These are phyloP conservation scores for Leptestheria dahalacensis DNA, from an alignment of 1,140 invertebrate genomes.

Conservation along the genomic window DNA sequence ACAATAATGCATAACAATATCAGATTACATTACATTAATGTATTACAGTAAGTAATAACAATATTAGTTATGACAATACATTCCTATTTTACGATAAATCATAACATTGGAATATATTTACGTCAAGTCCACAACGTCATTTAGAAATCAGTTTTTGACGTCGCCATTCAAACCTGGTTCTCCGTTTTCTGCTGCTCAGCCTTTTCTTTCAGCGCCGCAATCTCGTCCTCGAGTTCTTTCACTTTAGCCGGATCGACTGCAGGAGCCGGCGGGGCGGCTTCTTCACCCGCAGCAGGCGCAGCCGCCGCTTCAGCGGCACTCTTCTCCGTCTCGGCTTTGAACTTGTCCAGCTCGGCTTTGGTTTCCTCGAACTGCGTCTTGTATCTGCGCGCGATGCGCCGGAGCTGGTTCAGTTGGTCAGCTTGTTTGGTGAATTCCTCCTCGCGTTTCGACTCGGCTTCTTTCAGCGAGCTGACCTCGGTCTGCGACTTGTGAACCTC, in stretches of 20 bases:
- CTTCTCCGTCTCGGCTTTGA: conserved; percentile 30
- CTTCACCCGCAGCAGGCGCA: conserved; percentile 30
- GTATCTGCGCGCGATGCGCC: conserved; percentile 83
- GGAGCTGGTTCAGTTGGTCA: conserved; percentile 57
- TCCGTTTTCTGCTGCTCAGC: conserved; percentile 33
- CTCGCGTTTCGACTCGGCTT: conserved; percentile 15
- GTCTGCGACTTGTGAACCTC: conserved; percentile 30
- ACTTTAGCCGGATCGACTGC: conserved; percentile 26
- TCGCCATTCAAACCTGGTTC: conserved; percentile 44
- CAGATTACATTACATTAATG: no score
- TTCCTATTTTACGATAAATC: no score
- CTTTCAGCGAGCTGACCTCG: conserved; percentile 22
- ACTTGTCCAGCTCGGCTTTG: conserved; percentile 37
- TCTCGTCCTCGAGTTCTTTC: conserved; percentile 39
- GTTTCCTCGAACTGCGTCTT: conserved; percentile 69
- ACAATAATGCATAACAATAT: no score
- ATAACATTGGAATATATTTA: no score
- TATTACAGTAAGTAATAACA: no score
- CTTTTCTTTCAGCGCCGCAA: conserved; percentile 8
- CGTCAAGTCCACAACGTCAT: no score
- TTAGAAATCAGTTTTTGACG: no score
- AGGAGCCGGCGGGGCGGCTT: conserved; percentile 30
- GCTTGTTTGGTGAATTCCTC: conserved; percentile 40
- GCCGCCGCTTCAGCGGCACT: conserved; percentile 30
- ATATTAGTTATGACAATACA: no score